phyloP scores from a whole-genome alignment of 2,113 vertebrate species.

The Sinocyclocheilus maitianheensis region DNA sequence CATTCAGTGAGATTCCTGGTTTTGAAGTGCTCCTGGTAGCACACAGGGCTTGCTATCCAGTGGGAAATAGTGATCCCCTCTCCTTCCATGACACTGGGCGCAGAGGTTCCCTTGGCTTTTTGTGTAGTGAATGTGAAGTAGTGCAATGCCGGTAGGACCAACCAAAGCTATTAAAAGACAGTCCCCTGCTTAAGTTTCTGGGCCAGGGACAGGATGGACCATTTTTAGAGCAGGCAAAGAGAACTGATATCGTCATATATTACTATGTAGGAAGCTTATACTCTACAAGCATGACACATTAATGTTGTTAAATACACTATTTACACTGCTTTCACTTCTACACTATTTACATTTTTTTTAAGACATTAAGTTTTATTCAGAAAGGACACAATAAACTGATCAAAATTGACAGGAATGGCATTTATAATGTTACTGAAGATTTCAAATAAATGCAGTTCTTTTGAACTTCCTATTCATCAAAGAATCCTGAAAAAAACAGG shows the following conservation, averaged over 20 bases:
- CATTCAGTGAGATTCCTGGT: conserved; percentile 68
- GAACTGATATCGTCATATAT: conserved; percentile 11
- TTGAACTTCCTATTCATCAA: too few species aligned
- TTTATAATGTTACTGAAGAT: too few species aligned
- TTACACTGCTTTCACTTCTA: too few species aligned
- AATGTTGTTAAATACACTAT: neutral
- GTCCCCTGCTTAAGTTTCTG: conserved; percentile 47
- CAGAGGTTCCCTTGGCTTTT: neutral
- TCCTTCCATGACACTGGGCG: conserved; percentile 70
- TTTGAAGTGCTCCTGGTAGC: conserved; percentile 75
- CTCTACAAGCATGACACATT: neutral
- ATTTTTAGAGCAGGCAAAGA: conserved; percentile 48
- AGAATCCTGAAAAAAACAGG: too few species aligned
- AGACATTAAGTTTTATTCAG: neutral
- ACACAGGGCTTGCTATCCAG: conserved; percentile 76
- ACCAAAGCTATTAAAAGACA: conserved; percentile 53
- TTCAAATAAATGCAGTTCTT: too few species aligned
- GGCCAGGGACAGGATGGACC: conserved; percentile 4
- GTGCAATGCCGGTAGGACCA: neutral
- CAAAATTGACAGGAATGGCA: neutral
- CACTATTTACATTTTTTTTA: too few species aligned
- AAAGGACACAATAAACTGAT: neutral
- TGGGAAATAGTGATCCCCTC: conserved; percentile 76
- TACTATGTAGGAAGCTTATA: neutral
- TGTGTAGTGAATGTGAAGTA: conserved; percentile 9